Conservation (phyloP, 1,140 invertebrate species). For the Apis dorsata region DNA sequence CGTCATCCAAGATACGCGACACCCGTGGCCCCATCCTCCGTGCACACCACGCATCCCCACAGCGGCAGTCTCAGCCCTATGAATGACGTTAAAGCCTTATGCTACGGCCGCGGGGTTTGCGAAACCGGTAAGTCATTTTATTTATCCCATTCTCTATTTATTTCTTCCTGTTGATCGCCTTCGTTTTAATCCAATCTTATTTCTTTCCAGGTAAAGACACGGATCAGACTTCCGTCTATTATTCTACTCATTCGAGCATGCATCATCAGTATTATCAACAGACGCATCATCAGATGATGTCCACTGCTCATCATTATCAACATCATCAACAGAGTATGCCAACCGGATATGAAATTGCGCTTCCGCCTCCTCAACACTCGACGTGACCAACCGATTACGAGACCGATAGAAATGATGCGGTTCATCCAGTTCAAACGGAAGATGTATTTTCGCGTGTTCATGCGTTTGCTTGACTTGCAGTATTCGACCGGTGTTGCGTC, state of each 20-base stretch:
- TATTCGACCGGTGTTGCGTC: neutral
- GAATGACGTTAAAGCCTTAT: slow-evolving; percentile 75
- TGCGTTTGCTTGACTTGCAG: slow-evolving; percentile 63
- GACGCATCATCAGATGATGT: slow-evolving; percentile 76
- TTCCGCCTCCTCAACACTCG: slow-evolving; percentile 76
- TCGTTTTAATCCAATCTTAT: neutral
- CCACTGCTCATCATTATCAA: slow-evolving; percentile 72
- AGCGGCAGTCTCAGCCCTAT: slow-evolving; percentile 75
- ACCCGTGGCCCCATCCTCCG: slow-evolving; percentile 74
- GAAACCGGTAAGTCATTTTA: slow-evolving; percentile 65
- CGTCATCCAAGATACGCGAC: slow-evolving; percentile 76
- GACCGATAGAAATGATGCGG: slow-evolving; percentile 60
- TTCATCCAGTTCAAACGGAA: slow-evolving; percentile 55
- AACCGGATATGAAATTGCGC: slow-evolving; percentile 77
- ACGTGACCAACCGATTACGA: slow-evolving; percentile 76
- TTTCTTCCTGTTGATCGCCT: neutral
- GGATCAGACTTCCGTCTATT: slow-evolving; percentile 76
- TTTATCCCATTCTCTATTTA: neutral
- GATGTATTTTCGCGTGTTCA: slow-evolving; percentile 64
- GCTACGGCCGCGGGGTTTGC: slow-evolving; percentile 75
- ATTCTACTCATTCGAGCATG: slow-evolving; percentile 76
- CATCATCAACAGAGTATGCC: slow-evolving; percentile 75
- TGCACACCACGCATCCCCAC: slow-evolving; percentile 72
- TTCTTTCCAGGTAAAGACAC: slow-evolving; percentile 72
- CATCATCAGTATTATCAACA: slow-evolving; percentile 79